These are phyloP conservation scores for Meteorus sp. DNA, from an alignment of 1,140 invertebrate genomes.

Conservation along the genomic window DNA sequence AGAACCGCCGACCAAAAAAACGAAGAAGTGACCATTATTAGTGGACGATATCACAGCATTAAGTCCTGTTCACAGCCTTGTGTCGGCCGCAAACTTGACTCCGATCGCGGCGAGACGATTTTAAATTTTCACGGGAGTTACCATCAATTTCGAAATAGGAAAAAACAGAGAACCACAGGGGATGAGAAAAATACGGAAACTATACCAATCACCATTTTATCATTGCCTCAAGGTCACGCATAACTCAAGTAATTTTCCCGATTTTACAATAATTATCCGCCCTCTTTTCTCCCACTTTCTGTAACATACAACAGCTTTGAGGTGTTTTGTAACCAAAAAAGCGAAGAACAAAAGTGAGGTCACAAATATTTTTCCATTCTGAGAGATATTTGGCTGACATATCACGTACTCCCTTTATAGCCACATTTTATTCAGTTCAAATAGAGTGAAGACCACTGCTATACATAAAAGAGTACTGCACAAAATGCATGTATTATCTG, in stretches of 20 bases:
- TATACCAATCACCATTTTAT: constrained; percentile 3
- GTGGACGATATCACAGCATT: constrained; percentile 24
- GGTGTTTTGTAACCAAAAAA: no score
- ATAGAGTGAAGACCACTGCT: no score
- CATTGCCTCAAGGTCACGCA: constrained; percentile 31
- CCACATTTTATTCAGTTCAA: no score
- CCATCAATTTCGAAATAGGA: constrained; percentile 22
- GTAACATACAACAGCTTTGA: no score
- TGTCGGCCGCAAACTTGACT: constrained; percentile 47
- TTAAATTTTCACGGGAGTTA: constrained; percentile 33
- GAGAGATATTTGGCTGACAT: no score
- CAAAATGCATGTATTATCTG: no score
- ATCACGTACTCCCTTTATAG: no score
- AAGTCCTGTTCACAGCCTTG: constrained; percentile 42
- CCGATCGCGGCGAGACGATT: constrained; percentile 48
- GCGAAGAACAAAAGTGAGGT: no score
- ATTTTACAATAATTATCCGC: constrained; percentile 18
- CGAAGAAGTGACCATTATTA: constrained; percentile 53
- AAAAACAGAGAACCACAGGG: constrained; percentile 28
- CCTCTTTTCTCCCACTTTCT: no score
- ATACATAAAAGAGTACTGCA: no score
- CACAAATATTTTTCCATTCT: no score
- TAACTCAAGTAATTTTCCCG: constrained; percentile 27
- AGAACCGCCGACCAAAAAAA: constrained; percentile 55
- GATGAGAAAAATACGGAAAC: constrained; percentile 4